Base-by-base conservation (phyloP, 2,113 vertebrate genomes). In the Turdus rufiventris region DNA sequence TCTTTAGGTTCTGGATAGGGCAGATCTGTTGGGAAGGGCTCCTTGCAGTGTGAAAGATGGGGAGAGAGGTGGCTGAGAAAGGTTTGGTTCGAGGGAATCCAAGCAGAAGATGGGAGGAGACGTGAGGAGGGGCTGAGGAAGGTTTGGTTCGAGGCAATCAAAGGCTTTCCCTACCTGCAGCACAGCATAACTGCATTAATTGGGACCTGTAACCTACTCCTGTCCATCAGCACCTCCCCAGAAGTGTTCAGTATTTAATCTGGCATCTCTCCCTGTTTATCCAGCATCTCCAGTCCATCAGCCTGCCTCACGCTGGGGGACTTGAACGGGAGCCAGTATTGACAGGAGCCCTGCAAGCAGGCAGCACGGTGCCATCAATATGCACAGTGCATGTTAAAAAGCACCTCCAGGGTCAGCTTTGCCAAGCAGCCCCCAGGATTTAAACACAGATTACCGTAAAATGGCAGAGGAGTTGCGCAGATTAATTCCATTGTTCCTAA, bases 221-320 rank as follows among this genome's bases (percentile, higher is more conserved):
- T 94, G 96, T 89, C 94, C 91, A 85, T 96, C 94, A 94, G 24
- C 72, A 51, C 43, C 93, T 89, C 18, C 84, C 38, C 89, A 78
- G 73, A 43, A 94, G 91, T 67, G 94, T 43, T 95, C 7, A 85
- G 89, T 91, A 29, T 96, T 96, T 95, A 87, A 94, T 93, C 94
- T 96, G 96, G 93, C 94, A 60, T 60, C 93, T 87, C 51, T 36
- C 91, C 70, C 91, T 96, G 91, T 93, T 91, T 81, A 81, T 74
- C 47, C 91, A 91, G 72, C 91, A 62, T 81, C 93, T 67, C 87
- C 2, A 91, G 94, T 62, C 91, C 94, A 63, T 94, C 94, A 94
- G 89, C 8, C 12, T 87, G 96, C 8, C 91, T 87, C 93, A 47
- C 4, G 81, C 96, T 91, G 93, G 60, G 93, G 29, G 71, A 78